Evolutionary conservation across 2,113 vertebrate genomes (phyloP).

Genomic region (Marmota monax): DNA sequence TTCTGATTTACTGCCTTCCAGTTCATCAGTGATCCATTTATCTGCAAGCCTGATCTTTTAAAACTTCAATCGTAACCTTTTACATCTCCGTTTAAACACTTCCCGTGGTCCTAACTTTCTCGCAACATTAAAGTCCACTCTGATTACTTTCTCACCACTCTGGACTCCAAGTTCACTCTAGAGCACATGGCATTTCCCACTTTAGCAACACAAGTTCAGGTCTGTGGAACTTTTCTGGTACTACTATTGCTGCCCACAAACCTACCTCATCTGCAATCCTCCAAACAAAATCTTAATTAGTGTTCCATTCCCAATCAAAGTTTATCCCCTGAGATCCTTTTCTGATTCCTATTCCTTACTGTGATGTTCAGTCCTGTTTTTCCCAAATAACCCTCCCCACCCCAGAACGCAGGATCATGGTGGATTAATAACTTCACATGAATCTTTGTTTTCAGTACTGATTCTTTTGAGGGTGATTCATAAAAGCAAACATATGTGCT

Average conservation of each 20-base stretch:
- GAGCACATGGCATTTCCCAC: background rate
- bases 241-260: background rate
- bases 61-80: background rate
- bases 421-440: background rate
- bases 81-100: background rate
- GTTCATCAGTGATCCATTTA: background rate
- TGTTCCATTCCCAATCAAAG: background rate
- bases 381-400: background rate
- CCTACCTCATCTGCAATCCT: background rate
- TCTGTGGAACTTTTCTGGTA: background rate
- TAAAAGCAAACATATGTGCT: background rate
- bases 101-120: background rate
- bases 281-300: background rate
- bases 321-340: background rate
- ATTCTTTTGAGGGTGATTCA: background rate
- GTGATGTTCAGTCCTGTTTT: background rate
- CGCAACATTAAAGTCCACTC: background rate
- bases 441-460: background rate
- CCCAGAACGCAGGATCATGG: background rate
- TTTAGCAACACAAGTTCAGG: background rate
- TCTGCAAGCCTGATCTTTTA: background rate
- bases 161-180: background rate
- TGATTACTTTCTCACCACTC: background rate
- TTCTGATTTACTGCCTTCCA: background rate
- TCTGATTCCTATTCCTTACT: background rate